phyloP scores from a whole-genome alignment of 1,140 invertebrate genomes.

The Rhynchophorus ferrugineus region DNA sequence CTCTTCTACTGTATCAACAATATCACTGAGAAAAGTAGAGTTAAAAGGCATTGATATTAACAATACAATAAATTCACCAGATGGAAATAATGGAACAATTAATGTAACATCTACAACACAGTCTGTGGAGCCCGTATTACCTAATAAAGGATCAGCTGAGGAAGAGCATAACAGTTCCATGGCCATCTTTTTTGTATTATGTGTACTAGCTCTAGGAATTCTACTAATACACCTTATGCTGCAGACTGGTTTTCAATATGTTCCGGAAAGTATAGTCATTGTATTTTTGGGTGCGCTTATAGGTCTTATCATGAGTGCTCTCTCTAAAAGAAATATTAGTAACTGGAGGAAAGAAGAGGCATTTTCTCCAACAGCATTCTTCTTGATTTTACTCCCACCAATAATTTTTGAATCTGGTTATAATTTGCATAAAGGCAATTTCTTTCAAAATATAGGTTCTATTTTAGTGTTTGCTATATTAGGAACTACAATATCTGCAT shows the following conservation, averaged over 20 bases:
- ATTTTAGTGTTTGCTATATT: slow-evolving; percentile 94
- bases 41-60: background rate
- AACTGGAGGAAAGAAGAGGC: slow-evolving; percentile 96
- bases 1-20: background rate
- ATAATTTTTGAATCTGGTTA: slow-evolving; percentile 99
- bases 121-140: slow-evolving; percentile 57
- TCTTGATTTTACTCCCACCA: slow-evolving; percentile 91
- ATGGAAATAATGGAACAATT: slow-evolving; percentile 30
- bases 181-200: slow-evolving; percentile 93
- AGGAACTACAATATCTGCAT: slow-evolving; percentile 91
- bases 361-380: slow-evolving; percentile 95
- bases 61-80: background rate
- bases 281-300: slow-evolving; percentile 90
- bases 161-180: slow-evolving; percentile 94
- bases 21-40: background rate
- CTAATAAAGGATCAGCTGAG: slow-evolving; percentile 82
- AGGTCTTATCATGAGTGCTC: slow-evolving; percentile 82
- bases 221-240: slow-evolving; percentile 90
- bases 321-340: slow-evolving; percentile 82
- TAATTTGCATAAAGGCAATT: slow-evolving; percentile 97
- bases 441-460: slow-evolving; percentile 96
- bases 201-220: slow-evolving; percentile 87
- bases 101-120: slow-evolving; percentile 43
- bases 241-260: slow-evolving; percentile 90
- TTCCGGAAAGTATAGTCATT: slow-evolving; percentile 96